These are phyloP conservation scores for Petrosia ficiformis DNA, from an alignment of 37 sponge, comb jelly and placozoan genomes.

Conservation along the genomic window DNA sequence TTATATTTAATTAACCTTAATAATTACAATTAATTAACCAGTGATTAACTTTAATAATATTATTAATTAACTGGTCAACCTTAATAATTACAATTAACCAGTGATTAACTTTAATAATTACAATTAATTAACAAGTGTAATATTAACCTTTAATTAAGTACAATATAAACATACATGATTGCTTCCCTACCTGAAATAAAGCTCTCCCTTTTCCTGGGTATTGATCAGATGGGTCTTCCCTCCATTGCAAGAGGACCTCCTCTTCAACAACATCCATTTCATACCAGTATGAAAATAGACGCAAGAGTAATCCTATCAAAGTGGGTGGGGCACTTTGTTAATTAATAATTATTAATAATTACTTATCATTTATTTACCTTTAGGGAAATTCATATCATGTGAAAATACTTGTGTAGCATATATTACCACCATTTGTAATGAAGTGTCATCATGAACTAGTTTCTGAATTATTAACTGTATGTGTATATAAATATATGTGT, in stretches of 20 bases:
- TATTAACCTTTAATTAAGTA: background rate
- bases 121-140: background rate
- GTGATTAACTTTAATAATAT: too few species aligned
- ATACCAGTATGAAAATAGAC: constrained; percentile 67
- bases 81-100: constrained; percentile 61
- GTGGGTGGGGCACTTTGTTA: background rate
- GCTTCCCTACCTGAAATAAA: constrained; percentile 74
- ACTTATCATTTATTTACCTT: too few species aligned
- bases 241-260: constrained; percentile 74
- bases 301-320: constrained; percentile 54
- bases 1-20: too few species aligned
- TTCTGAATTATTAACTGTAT: constrained; percentile 47
- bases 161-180: too few species aligned
- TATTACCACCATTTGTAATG: constrained; percentile 47
- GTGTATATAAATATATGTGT: background rate
- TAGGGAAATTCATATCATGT: constrained; percentile 59
- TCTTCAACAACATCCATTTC: constrained; percentile 81
- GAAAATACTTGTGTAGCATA: constrained; percentile 77
- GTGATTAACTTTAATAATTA: constrained; percentile 51
- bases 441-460: constrained; percentile 33
- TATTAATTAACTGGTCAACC: constrained; percentile 36
- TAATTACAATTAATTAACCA: too few species aligned
- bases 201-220: constrained; percentile 83
- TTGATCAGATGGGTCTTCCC: constrained; percentile 63
- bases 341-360: background rate